These are phyloP conservation scores for Hiodon alosoides DNA, from an alignment of 2,113 vertebrate genomes.

Conservation along the genomic window DNA sequence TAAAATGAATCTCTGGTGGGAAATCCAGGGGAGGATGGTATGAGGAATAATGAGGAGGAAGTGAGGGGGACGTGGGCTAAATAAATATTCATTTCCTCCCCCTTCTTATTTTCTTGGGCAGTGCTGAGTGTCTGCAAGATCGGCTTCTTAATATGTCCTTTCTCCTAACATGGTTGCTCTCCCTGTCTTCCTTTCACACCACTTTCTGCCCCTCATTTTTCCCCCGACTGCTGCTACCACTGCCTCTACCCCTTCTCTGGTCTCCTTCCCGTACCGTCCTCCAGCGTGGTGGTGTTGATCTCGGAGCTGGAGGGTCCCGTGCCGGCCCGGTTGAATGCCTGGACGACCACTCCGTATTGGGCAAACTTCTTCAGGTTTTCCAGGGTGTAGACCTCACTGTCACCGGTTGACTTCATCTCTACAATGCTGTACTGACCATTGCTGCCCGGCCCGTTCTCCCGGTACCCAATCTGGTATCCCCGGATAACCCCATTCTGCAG, in stretches of 20 bases:
- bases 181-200: too few species aligned
- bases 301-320: constrained; percentile 94
- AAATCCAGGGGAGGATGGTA: too few species aligned
- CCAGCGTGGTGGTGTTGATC: constrained; percentile 90
- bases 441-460: constrained; percentile 94
- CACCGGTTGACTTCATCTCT: constrained; percentile 96
- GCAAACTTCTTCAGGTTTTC: constrained; percentile 98
- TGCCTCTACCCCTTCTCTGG: background rate
- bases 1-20: too few species aligned
- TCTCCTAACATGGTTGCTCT: too few species aligned
- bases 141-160: too few species aligned
- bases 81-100: too few species aligned
- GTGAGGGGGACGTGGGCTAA: too few species aligned
- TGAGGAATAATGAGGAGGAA: too few species aligned
- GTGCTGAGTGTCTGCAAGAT: too few species aligned
- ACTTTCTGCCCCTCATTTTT: background rate
- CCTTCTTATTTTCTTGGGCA: too few species aligned
- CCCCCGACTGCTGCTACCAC: background rate
- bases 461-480: constrained; percentile 95
- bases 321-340: constrained; percentile 93
- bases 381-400: constrained; percentile 92
- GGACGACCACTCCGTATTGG: constrained; percentile 94
- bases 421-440: constrained; percentile 97
- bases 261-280: constrained; percentile 64
- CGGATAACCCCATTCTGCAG: constrained; percentile 95